These are phyloP conservation scores for Triplophysa tibetana DNA, from an alignment of 2,113 vertebrate genomes.

Conservation along the genomic window DNA sequence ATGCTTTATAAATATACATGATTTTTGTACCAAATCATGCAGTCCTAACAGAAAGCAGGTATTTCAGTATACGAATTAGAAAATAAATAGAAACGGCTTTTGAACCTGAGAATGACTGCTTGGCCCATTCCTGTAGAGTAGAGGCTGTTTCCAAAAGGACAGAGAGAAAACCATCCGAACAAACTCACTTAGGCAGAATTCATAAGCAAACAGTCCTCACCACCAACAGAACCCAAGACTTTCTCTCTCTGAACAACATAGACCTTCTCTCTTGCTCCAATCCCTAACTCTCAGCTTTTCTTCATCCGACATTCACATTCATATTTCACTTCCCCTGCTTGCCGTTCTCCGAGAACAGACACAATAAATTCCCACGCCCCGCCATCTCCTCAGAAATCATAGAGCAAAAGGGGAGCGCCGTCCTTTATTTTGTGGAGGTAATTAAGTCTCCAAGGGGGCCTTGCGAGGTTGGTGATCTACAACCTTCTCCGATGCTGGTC, in stretches of 20 bases:
- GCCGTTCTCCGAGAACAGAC: slow-evolving; percentile 18
- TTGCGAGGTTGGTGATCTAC: slow-evolving; percentile 19
- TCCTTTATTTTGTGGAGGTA: slow-evolving; percentile 52
- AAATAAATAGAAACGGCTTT: slow-evolving; percentile 24
- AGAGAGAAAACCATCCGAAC: slow-evolving; percentile 36
- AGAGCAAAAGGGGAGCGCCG: slow-evolving; percentile 46
- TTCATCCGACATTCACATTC: slow-evolving; percentile 55
- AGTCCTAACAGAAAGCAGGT: neutral
- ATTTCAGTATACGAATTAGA: neutral
- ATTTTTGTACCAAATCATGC: too few species aligned
- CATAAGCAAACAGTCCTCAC: slow-evolving; percentile 45
- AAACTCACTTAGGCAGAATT: slow-evolving; percentile 45
- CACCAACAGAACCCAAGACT: neutral
- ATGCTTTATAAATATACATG: too few species aligned
- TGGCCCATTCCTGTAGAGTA: slow-evolving; percentile 38
- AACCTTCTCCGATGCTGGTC: slow-evolving; percentile 22
- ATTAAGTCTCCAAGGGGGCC: slow-evolving; percentile 55
- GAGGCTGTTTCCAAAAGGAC: slow-evolving; percentile 38
- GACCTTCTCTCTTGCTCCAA: slow-evolving; percentile 15
- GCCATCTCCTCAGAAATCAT: slow-evolving; percentile 46
- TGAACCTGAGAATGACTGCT: slow-evolving; percentile 35
- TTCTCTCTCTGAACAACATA: slow-evolving; percentile 20
- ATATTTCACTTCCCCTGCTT: slow-evolving; percentile 47
- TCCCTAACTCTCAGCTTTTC: slow-evolving; percentile 42
- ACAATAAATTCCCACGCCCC: slow-evolving; percentile 37